Percentiles rank a stretch among this genome's conserved stretches.
phyloP scores from a whole-genome alignment of 2,113 vertebrate genomes.

The cat (Felis catus) region DNA sequence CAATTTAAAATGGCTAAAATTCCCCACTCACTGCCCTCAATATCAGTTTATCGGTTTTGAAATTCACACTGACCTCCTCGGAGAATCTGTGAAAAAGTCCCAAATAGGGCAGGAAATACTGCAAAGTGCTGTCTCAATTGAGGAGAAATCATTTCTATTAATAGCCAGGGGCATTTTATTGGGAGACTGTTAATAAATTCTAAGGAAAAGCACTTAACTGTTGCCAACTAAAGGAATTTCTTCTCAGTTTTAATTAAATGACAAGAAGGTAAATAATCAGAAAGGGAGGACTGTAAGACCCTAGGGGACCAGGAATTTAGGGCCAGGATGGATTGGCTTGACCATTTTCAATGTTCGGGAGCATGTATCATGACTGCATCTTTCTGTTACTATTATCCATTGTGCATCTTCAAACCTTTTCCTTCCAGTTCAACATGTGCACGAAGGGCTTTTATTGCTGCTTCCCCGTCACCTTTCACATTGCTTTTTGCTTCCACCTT shows the following conservation, averaged over 20 bases:
- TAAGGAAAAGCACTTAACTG: conserved; percentile 18
- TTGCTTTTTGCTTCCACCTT: background rate
- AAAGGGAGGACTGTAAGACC: background rate
- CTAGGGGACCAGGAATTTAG: background rate
- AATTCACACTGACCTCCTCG: background rate
- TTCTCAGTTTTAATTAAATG: conserved; percentile 51
- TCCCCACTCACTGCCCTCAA: background rate
- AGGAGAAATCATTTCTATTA: conserved; percentile 1
- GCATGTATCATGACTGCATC: background rate
- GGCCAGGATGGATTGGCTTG: background rate
- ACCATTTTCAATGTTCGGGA: background rate
- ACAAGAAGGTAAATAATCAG: background rate
- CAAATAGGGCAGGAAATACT: background rate
- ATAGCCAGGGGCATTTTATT: background rate
- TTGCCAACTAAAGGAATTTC: background rate
- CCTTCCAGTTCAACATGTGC: background rate
- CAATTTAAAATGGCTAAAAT: conserved; percentile 12
- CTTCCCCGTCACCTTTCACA: background rate
- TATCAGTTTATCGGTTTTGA: background rate
- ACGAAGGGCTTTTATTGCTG: background rate
- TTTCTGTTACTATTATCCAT: background rate
- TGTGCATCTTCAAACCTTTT: background rate
- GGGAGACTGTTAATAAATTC: background rate
- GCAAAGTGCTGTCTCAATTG: background rate
- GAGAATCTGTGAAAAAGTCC: background rate